Base-by-base conservation (phyloP, 2,797 vertebrate species). In the Iguana delicatissima region DNA sequence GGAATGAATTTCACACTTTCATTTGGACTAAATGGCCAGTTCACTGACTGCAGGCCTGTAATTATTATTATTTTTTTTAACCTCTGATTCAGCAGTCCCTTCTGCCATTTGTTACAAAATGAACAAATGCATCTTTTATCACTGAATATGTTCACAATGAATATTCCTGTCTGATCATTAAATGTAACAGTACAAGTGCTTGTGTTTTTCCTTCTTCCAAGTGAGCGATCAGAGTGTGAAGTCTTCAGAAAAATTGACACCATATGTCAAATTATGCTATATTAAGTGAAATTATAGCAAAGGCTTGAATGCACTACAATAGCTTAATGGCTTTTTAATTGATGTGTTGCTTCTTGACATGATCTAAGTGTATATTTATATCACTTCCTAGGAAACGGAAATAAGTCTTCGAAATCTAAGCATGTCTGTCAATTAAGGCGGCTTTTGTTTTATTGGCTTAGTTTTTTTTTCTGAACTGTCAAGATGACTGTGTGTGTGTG, bases 261-360 rank as follows among this genome's bases (percentile, higher is more conserved):
- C 38, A 84, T 92, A 84, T 73, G 80, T 89, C 84, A 90, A 89
- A 94, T 93, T 88, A 73, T 29, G 88, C 86, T 87, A 24, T 90
- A 32, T 91, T 94, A 85, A 79, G 10, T n/a, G 91, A 90, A 90
- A 92, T 92, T 67, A 90, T 91, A 88, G 91, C 85, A 92, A 91
- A 92, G 20, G 18, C 87, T 35, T 64, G 80, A 90, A 92, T 14
- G 13, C 6, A 57, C 64, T 90, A 64, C n/a, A 89, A 83, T n/a
- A 91, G 90, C 82, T 85, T 72, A 89, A 80, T 57, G 83, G 35
- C 64, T 89, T 94, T 87, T 89, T 91, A 94, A 46, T 84, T 94
- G 85, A 92, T 89, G 42, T 10, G 38, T 50, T 95, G 76, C 35
- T 86, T 90, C 85, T 90, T 93, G 83, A 86, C 83, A 69, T 0